Evolutionary conservation across 37 sponge, comb jelly and placozoan species (phyloP), one percentile per base, ranked within the genome.

Genomic region (Beroe forskalii): DNA sequence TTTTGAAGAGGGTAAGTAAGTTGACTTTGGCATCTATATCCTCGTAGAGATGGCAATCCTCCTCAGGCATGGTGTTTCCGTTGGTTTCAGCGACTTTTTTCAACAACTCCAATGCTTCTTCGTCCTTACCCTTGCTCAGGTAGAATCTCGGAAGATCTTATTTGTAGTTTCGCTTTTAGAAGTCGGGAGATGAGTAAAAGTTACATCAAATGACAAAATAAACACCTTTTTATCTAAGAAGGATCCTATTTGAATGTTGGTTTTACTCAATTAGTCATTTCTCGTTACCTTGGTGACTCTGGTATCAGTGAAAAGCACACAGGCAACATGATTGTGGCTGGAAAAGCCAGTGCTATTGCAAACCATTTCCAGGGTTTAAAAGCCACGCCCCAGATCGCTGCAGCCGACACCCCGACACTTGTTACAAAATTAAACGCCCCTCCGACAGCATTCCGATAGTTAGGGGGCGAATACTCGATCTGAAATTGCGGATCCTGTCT

Each of bases 231-330:
- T n/a, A n/a, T n/a, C n/a, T n/a, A n/a, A n/a, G n/a, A n/a, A n/a
- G n/a, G n/a, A n/a, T n/a, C n/a, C n/a, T n/a, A n/a, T n/a, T n/a
- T n/a, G n/a, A n/a, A n/a, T n/a, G n/a, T n/a, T n/a, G n/a, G n/a
- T n/a, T n/a, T n/a, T n/a, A n/a, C n/a, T n/a, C n/a, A n/a, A n/a
- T n/a, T n/a, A n/a, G n/a, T n/a, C n/a, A n/a, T n/a, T n/a, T n/a
- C n/a, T n/a, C n/a, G n/a, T 41, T 25, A 80, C 86, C 86, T 80
- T 14, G 86, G 40, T 42, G 86, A 80, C 27, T 80, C 86, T 42
- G 86, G 86, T n/a, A 44, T 35, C 25, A 80, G 3, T 43, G 42
- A 80, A 24, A 28, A 80, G 55, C 86, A 80, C 14, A 80, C 25
- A 4, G 86, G 86, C 0, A 80, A 25, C 86, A 80, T 80, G 86